These are phyloP conservation scores for Palythoa heliodiscus DNA, from an alignment of 92 coral and sea anemone species.

Conservation along the genomic window DNA sequence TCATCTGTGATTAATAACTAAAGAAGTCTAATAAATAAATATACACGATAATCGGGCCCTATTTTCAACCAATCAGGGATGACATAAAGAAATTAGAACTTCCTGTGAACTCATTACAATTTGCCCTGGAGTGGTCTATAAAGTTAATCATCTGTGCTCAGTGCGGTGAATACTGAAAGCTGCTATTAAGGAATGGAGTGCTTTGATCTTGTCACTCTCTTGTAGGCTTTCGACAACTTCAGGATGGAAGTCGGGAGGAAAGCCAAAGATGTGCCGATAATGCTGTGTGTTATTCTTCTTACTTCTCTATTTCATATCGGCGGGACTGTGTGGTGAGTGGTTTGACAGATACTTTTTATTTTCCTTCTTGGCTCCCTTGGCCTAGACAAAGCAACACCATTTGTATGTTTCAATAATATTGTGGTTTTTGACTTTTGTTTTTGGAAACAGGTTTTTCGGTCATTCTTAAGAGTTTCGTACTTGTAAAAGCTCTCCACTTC, in stretches of 20 bases:
- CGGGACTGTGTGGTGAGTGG: slow-evolving; percentile 76
- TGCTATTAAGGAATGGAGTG: slow-evolving; percentile 42
- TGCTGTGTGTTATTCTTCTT: slow-evolving; percentile 58
- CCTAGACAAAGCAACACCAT: neutral
- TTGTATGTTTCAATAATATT: neutral
- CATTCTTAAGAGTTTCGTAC: neutral
- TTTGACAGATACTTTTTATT: slow-evolving; percentile 18
- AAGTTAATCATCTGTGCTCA: slow-evolving; percentile 38
- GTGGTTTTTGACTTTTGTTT: slow-evolving; percentile 12
- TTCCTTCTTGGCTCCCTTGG: slow-evolving; percentile 27
- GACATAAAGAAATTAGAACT: slow-evolving; percentile 51
- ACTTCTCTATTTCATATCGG: slow-evolving; percentile 83
- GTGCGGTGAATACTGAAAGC: slow-evolving; percentile 52
- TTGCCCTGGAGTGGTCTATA: slow-evolving; percentile 37
- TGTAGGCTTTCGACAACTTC: slow-evolving; percentile 63
- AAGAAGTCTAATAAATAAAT: slow-evolving; percentile 67
- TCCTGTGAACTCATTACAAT: slow-evolving; percentile 33
- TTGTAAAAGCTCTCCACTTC: neutral
- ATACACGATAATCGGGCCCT: slow-evolving; percentile 52
- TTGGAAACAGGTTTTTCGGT: neutral
- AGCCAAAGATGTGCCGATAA: slow-evolving; percentile 66
- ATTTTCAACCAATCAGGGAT: slow-evolving; percentile 70
- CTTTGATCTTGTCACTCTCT: slow-evolving; percentile 43
- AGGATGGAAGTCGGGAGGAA: slow-evolving; percentile 65
- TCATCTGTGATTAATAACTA: slow-evolving; percentile 86